Base-by-base conservation (phyloP, 2,113 vertebrate genomes). In the Chiloscyllium plagiosum region DNA sequence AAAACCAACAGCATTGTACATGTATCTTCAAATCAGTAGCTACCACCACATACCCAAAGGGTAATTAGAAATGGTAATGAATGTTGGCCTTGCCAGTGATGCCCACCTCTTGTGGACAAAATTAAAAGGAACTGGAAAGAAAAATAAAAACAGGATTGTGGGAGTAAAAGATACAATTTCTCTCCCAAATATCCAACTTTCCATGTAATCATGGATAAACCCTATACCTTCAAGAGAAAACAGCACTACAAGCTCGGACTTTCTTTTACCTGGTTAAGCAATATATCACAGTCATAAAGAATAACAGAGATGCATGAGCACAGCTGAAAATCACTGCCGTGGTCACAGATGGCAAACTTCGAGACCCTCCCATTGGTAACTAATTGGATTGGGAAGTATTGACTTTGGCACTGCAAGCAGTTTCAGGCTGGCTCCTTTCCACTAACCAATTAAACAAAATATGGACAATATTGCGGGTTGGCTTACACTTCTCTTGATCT, bases 271-370 rank as follows among this genome's bases (percentile, higher is more conserved):
- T 52, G 94, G 47, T 95, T 95, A 52, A 95, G 69, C 94, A 76
- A 94, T 95, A 95, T 69, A 95, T 47, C 94, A 72, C 68, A 26
- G 4, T 72, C 42, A 95, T 94, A 94, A 70, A 50, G 24, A 95
- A 13, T 47, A 47, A 95, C 69, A 95, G 66, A 94, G 69, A 95
- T 95, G 94, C 37, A 95, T 72, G 69, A 76, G 72, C 68, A 52
- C 8, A 24, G 94, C 94, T 95, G 37, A 95, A 95, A 72, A 24
- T 95, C 72, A 95, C n/a, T 72, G 94, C 19, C 10, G 47, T 72
- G 68, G 94, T 95, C 94, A 95, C 94, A 95, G 94, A 95, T 95
- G 94, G 94, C 94, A 95, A 95, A 95, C 94, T 42, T 94, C 42
- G 37, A 72, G 69, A 95, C 94, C 94, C 94, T 95, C 94, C 94